Base-by-base conservation (phyloP, 2,888 invertebrate genomes). In the Lithophane socia region DNA sequence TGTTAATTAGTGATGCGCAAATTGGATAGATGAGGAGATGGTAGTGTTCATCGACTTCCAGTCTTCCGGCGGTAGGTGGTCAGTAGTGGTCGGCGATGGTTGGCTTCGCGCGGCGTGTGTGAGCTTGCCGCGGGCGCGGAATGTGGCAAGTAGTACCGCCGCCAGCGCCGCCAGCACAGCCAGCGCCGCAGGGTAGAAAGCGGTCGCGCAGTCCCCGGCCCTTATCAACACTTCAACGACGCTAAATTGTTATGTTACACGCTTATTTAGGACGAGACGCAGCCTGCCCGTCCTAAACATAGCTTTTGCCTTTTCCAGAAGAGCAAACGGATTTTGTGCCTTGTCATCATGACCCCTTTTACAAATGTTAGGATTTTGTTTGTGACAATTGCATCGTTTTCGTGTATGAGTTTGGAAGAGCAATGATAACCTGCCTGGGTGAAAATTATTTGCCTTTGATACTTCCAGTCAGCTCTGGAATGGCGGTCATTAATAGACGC, bases 131-230 rank as follows among this genome's bases (percentile, higher is more conserved):
- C 90, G 80, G 90, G 90, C 89, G 84, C 83, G 93, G 93, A 93
- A 93, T 93, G 92, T 89, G 90, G 89, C 89, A 88, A 86, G 81
- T 86, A 86, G 85, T 85, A 52, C 69, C 86, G 29, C 60, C 52
- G 52, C 52, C 49, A 52, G 54, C 13, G 60, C 82, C 47, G 82
- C 67, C 83, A 75, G 80, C 37, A n/a, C 75, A 47, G 76, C 66
- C 83, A 78, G 80, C 84, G 94, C 94, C 94, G 87, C 93, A 71
- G 93, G 94, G 94, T 94, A 94, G 94, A 94, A 94, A 94, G 94
- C 90, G 90, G 87, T 89, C 87, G 83, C 75, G 79, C 85, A 89
- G 87, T 85, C 88, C 89, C 82, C 82, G 88, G 91, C 92, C 93
- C 92, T 90, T 87, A 88, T 87, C 88, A 83, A 80, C 82, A 85